Base-by-base conservation (phyloP, 2,113 vertebrate species). In the Columba janthina region DNA sequence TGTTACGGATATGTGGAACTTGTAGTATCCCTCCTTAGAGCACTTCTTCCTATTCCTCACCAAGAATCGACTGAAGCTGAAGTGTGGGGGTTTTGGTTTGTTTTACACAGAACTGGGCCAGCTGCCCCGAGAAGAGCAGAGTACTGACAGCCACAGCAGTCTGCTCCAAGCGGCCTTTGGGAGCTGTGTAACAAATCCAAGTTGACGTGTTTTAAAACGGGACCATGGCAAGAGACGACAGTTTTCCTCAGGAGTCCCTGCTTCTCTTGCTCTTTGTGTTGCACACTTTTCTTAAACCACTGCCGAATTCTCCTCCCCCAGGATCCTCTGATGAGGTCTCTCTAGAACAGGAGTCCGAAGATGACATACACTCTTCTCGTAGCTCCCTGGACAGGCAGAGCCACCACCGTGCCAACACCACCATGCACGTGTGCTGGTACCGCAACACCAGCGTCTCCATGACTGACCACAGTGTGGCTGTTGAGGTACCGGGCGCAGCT, bases 391-490 rank as follows among this genome's bases (percentile, higher is more conserved):
- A 99, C 91, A 99, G 98, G 94, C 99, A 98, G 96, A 98, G 98
- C 69, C 99, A 98, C 90, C 99, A 98, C 96, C 98, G 98, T 85
- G 98, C 98, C 98, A 99, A 99, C 98, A 99, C 98, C 75, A 99
- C 98, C 51, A 97, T 99, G 98, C 99, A 99, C 64, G 99, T 99
- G 97, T 99, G 99, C 98, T 99, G 99, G 99, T 98, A 99, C 97
- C 98, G 99, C 93, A 99, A 98, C 98, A 99, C 99, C 69, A 99
- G 99, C 18, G 98, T 99, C 97, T 99, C 99, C 97, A 99, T 99
- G 98, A 97, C 98, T 10, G 99, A 99, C 97, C 99, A 98, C 98
- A 99, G 98, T 79, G 98, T 98, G 64, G 99, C 99, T 24, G 98
- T 99, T 17, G 98, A 99, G 99, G 99, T 99, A 98, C 92, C 97